Percentiles rank a stretch among this genome's conserved stretches.
Conservation (phyloP, 2,797 vertebrate genomes). For the Anguilla megastoma region DNA sequence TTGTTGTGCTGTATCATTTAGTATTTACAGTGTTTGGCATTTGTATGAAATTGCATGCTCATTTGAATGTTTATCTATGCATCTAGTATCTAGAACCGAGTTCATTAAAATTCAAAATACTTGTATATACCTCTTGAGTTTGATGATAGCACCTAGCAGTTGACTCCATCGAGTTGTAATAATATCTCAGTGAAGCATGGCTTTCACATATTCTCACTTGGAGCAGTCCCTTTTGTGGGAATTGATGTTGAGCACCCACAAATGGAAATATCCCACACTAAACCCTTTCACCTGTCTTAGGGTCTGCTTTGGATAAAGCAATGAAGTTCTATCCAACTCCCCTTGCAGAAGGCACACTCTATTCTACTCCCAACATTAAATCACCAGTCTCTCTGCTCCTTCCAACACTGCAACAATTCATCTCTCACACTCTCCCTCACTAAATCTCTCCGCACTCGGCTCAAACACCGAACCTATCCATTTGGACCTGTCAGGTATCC, state of each 20-base stretch:
- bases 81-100: not conserved
- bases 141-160: not conserved
- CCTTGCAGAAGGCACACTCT: constrained; percentile 1
- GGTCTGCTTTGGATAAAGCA: not conserved
- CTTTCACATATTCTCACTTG: not conserved
- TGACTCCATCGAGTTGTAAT: not conserved
- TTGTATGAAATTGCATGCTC: not conserved
- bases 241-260: not conserved
- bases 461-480: constrained; percentile 12
- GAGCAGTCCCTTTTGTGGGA: not conserved
- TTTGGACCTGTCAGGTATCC: constrained; percentile 15
- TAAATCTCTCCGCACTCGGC: constrained; percentile 6
- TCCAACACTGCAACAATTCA: constrained; percentile 28
- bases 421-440: constrained; percentile 10
- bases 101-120: not conserved
- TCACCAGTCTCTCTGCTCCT: constrained; percentile 20
- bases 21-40: not conserved
- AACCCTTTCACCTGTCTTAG: not conserved
- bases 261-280: not conserved
- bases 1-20: not conserved
- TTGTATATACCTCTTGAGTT: not conserved
- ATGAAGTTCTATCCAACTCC: constrained; percentile 7
- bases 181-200: not conserved
- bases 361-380: constrained; percentile 22
- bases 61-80: not conserved